Evolutionary conservation across 2,113 vertebrate genomes (phyloP).

Genomic region (Arothron firmamentum): DNA sequence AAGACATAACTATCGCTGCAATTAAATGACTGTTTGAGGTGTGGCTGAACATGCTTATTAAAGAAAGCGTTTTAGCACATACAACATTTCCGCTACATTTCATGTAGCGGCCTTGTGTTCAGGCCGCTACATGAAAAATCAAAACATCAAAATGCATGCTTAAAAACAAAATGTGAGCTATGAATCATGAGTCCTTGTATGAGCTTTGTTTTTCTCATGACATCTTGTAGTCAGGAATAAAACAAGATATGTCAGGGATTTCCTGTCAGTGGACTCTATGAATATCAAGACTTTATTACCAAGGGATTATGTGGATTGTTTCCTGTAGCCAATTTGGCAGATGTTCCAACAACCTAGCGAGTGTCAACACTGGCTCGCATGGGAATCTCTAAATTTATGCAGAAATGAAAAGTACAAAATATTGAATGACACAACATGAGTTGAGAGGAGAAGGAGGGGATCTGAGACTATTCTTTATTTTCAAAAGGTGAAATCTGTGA

Average conservation of each 20-base stretch:
- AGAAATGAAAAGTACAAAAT: conserved; percentile 11
- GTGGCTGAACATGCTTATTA: not conserved
- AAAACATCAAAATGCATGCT: conserved; percentile 1
- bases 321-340: conserved; percentile 66
- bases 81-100: too few relatives aligned
- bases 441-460: not conserved
- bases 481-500: too few relatives aligned
- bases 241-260: conserved; percentile 57
- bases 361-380: conserved; percentile 65
- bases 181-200: conserved; percentile 27
- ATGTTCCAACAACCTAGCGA: conserved; percentile 60
- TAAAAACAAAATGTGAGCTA: conserved; percentile 17
- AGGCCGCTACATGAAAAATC: not conserved
- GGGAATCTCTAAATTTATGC: conserved; percentile 55
- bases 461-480: too few relatives aligned
- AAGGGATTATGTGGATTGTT: conserved; percentile 64
- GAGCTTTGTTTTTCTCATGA: conserved; percentile 39
- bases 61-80: not conserved
- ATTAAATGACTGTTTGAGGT: not conserved
- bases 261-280: conserved; percentile 62
- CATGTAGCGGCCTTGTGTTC: not conserved
- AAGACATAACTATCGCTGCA: not conserved
- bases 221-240: conserved; percentile 33
- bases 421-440: not conserved
- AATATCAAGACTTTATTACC: conserved; percentile 64